Percentiles rank a stretch among this genome's conserved stretches.
phyloP scores from a whole-genome alignment of 92 coral and sea anemone genomes.

The Parazoanthus atlanticus region DNA sequence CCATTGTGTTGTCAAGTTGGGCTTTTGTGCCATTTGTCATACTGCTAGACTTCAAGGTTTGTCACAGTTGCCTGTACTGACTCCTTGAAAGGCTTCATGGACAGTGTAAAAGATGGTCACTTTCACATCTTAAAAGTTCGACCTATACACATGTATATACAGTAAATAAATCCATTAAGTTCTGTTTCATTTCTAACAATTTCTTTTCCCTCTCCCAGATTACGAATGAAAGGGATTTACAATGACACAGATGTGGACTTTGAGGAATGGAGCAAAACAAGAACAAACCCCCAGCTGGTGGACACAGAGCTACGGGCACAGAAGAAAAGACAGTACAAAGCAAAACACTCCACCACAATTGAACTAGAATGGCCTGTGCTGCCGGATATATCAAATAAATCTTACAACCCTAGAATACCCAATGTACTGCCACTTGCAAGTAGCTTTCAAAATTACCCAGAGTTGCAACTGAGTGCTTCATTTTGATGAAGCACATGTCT shows the following conservation, averaged over 20 bases:
- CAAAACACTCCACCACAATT: conserved; percentile 75
- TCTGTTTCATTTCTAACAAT: not conserved
- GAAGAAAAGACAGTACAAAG: conserved; percentile 90
- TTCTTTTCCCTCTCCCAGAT: conserved; percentile 45
- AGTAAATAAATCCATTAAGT: too few species aligned
- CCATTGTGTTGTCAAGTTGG: too few species aligned
- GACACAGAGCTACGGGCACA: conserved; percentile 89
- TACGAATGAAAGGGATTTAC: conserved; percentile 79
- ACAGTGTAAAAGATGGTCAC: too few species aligned
- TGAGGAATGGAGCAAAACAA: conserved; percentile 69
- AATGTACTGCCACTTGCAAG: conserved; percentile 80
- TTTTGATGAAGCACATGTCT: conserved; percentile 23
- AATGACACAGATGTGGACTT: conserved; percentile 76
- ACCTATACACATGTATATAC: too few species aligned
- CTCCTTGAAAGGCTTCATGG: too few species aligned
- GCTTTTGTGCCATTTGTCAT: too few species aligned
- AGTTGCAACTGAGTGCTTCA: conserved; percentile 68
- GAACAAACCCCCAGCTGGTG: conserved; percentile 66
- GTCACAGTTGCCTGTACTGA: too few species aligned
- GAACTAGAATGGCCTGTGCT: conserved; percentile 94
- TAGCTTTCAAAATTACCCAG: conserved; percentile 78
- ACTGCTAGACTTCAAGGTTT: too few species aligned
- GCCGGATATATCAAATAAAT: conserved; percentile 61
- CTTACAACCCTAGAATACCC: conserved; percentile 79
- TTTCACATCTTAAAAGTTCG: too few species aligned